phyloP scores from a whole-genome alignment of 1,140 invertebrate species.

The Brachionus angularis region DNA sequence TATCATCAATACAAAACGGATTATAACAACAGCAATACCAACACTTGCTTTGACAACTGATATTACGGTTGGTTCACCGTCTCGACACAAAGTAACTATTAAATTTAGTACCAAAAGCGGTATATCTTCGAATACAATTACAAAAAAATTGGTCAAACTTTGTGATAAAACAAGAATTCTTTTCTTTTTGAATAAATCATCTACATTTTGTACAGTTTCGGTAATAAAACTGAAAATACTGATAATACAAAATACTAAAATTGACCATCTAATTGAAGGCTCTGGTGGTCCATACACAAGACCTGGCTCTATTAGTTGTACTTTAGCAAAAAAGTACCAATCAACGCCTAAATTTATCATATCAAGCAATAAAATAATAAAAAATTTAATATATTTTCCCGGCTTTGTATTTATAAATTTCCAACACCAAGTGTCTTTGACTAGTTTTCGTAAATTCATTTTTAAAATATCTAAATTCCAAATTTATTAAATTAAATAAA shows the following conservation, averaged over 20 bases:
- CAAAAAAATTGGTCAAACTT: conserved; percentile 28
- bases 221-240: background rate
- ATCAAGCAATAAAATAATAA: background rate
- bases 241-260: conserved; percentile 23
- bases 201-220: conserved; percentile 25
- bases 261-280: background rate
- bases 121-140: conserved; percentile 14
- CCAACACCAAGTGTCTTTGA: conserved; percentile 10
- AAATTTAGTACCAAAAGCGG: conserved; percentile 17
- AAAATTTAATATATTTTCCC: conserved; percentile 39
- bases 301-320: background rate
- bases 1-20: background rate
- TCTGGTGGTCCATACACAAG: conserved; percentile 15
- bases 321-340: conserved; percentile 27
- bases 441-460: conserved; percentile 15
- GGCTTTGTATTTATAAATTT: conserved; percentile 15
- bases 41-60: conserved; percentile 11
- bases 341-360: conserved; percentile 12
- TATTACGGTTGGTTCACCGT: conserved; percentile 14
- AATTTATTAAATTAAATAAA: no score
- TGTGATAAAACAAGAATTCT: conserved; percentile 1
- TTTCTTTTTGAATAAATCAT: background rate
- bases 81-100: background rate
- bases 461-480: no score
- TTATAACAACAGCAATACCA: conserved; percentile 1